phyloP scores from a whole-genome alignment of 2,113 vertebrate species.

The Paradoxurus hermaphroditus region DNA sequence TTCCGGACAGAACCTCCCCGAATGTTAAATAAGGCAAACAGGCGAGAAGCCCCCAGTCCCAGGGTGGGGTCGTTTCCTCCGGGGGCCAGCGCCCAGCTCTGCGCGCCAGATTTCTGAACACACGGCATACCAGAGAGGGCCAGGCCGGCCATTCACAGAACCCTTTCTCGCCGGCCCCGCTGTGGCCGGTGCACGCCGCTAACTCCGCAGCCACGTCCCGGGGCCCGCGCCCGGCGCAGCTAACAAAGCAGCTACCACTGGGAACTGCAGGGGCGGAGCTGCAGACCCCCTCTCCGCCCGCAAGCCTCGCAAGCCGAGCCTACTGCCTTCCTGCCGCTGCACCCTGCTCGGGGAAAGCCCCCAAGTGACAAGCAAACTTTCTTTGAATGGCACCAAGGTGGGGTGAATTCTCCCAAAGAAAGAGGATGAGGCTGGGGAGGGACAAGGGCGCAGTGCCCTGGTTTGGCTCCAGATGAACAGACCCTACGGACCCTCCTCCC shows the following conservation, averaged over 20 bases:
- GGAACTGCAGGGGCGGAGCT: not conserved
- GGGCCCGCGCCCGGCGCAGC: no score
- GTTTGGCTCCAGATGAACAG: not conserved
- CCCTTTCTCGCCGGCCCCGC: constrained; percentile 68
- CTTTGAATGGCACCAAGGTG: not conserved
- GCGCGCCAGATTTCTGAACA: constrained; percentile 81
- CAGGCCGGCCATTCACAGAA: constrained; percentile 61
- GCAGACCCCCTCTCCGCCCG: not conserved
- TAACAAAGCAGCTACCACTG: not conserved
- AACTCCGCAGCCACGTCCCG: not conserved
- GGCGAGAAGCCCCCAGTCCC: not conserved
- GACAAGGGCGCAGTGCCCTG: not conserved
- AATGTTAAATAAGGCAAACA: not conserved
- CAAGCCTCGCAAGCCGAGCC: not conserved
- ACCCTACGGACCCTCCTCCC: not conserved
- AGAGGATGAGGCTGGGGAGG: not conserved
- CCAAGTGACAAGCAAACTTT: not conserved
- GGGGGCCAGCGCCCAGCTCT: not conserved
- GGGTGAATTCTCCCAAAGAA: not conserved
- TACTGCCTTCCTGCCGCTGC: not conserved
- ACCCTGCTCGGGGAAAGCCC: no score
- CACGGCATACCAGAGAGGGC: constrained; percentile 74
- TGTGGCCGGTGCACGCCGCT: constrained; percentile 12
- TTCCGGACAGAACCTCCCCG: not conserved
- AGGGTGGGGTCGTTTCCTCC: not conserved